Evolutionary conservation across 2,888 invertebrate species (phyloP).

Genomic region (Lomographa bimaculata): DNA sequence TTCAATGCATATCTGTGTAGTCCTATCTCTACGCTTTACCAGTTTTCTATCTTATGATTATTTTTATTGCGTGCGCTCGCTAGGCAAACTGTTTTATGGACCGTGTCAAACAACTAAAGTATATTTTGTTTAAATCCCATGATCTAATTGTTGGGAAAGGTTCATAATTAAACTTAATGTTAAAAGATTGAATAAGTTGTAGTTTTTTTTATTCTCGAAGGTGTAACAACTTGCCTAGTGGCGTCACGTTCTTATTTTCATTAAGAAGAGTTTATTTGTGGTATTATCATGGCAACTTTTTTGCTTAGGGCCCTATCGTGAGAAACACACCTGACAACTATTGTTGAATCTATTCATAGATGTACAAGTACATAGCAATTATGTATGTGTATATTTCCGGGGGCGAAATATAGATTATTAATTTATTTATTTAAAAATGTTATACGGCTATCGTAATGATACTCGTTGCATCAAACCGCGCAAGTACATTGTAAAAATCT

Average conservation of each 20-base stretch:
- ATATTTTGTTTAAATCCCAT: too few species aligned
- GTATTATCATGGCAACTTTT: constrained; percentile 11
- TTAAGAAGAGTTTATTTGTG: neutral
- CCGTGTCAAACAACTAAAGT: too few species aligned
- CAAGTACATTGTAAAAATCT: constrained; percentile 52
- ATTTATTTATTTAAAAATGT: constrained; percentile 52
- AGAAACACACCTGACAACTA: too few species aligned
- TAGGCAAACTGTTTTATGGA: too few species aligned
- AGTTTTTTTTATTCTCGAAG: too few species aligned
- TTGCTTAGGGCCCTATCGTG: neutral
- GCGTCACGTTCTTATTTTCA: too few species aligned
- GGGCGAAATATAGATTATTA: constrained; percentile 45
- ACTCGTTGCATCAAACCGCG: constrained; percentile 37
- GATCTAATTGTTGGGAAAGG: too few species aligned
- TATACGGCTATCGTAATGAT: constrained; percentile 23
- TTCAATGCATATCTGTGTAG: constrained; percentile 16
- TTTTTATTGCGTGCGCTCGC: too few species aligned
- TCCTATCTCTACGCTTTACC: constrained; percentile 9
- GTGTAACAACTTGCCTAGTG: too few species aligned
- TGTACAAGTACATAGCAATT: constrained; percentile 20
- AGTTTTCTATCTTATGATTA: constrained; percentile 1
- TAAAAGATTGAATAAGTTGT: too few species aligned
- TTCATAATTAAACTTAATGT: too few species aligned
- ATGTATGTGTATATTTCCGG: constrained; percentile 26
- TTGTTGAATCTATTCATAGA: too few species aligned